Conservation (phyloP, 2,888 invertebrate species). For the Hylaea fasciaria region DNA sequence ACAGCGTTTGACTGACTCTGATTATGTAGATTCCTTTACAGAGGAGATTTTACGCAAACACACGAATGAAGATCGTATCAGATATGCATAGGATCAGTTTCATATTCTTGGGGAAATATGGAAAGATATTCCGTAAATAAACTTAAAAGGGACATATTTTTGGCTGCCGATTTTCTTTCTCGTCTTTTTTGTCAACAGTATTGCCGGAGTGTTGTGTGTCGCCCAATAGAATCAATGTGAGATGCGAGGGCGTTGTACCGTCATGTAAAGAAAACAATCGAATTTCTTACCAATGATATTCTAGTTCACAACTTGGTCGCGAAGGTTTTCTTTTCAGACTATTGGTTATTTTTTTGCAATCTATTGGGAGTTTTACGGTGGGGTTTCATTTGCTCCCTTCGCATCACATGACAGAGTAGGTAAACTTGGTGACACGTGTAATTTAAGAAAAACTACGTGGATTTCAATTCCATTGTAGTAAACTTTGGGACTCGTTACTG, state of each 20-base stretch:
- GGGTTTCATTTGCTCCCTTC: neutral
- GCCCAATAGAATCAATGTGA: constrained; percentile 27
- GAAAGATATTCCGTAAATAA: constrained; percentile 66
- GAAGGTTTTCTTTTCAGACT: constrained; percentile 17
- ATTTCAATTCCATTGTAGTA: constrained; percentile 1
- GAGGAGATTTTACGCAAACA: constrained; percentile 76
- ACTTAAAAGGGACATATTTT: constrained; percentile 56
- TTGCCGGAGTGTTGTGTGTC: constrained; percentile 31
- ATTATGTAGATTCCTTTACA: constrained; percentile 77
- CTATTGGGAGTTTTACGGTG: constrained; percentile 5
- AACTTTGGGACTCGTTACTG: neutral
- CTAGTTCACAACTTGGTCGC: constrained; percentile 8
- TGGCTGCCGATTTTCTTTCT: constrained; percentile 41
- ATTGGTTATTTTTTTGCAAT: constrained; percentile 6
- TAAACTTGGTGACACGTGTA: neutral
- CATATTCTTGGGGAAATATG: constrained; percentile 70
- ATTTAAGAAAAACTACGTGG: neutral
- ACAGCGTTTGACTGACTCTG: constrained; percentile 73
- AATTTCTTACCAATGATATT: constrained; percentile 19
- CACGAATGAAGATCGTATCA: constrained; percentile 78
- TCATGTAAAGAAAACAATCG: constrained; percentile 20
- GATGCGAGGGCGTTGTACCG: constrained; percentile 12
- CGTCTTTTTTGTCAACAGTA: constrained; percentile 33
- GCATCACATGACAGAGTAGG: constrained; percentile 1
- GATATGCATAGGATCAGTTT: constrained; percentile 79